Conservation (phyloP, 2,797 vertebrate species). For the Percopsis omiscomaycus region DNA sequence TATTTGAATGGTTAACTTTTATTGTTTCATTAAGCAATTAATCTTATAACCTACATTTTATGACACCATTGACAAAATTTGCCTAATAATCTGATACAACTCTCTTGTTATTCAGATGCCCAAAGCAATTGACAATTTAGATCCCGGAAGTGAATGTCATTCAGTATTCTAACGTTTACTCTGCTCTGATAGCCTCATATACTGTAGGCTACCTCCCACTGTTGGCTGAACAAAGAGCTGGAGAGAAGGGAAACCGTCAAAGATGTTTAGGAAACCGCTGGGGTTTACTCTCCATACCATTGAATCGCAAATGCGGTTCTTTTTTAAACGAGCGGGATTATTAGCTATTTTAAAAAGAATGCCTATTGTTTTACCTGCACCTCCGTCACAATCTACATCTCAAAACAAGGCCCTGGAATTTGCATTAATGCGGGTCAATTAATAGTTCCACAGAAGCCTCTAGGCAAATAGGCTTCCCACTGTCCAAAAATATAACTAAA, state of each 20-base stretch:
- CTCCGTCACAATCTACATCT: constrained; percentile 47
- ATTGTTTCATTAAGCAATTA: too few relatives aligned
- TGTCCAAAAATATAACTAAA: neutral
- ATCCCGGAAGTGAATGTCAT: constrained; percentile 66
- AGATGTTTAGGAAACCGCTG: constrained; percentile 46
- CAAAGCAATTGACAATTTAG: constrained; percentile 42
- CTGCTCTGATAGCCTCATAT: constrained; percentile 24
- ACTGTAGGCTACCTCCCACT: constrained; percentile 58
- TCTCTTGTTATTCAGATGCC: constrained; percentile 7
- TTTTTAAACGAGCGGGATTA: constrained; percentile 43
- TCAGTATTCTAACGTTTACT: constrained; percentile 55
- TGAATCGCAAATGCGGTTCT: constrained; percentile 57
- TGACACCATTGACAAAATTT: neutral
- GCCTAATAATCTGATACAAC: neutral
- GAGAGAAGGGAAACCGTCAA: constrained; percentile 47
- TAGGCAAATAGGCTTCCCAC: constrained; percentile 15
- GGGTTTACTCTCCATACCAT: constrained; percentile 45
- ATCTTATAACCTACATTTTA: too few relatives aligned
- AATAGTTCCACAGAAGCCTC: constrained; percentile 36
- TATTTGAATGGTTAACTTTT: too few relatives aligned
- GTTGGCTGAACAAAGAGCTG: constrained; percentile 75
- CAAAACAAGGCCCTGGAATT: constrained; percentile 46
- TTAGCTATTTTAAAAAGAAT: constrained; percentile 45
- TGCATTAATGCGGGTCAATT: constrained; percentile 35
- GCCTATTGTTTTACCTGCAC: constrained; percentile 25